Conservation (phyloP, 1,140 invertebrate species). For the Bombus cullumanus region DNA sequence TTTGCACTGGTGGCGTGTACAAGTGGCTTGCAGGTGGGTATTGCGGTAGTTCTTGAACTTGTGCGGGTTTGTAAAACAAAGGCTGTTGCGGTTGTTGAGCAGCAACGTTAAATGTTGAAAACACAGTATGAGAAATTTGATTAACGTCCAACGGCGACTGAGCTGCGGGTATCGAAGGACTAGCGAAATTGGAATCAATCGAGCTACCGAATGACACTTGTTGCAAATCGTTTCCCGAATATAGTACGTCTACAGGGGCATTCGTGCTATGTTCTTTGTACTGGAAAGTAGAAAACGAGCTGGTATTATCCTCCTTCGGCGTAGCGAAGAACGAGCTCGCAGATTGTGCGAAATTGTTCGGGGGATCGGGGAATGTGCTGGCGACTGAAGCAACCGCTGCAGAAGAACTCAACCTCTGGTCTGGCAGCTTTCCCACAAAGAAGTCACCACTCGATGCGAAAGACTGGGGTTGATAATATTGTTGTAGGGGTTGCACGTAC, state of each 20-base stretch:
- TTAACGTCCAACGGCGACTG: slow-evolving; percentile 18
- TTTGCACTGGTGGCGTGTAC: background rate
- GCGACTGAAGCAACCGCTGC: background rate
- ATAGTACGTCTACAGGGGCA: background rate
- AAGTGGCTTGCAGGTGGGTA: background rate
- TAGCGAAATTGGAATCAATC: background rate
- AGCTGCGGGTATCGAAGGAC: background rate
- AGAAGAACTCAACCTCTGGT: slow-evolving; percentile 42
- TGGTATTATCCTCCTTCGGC: background rate
- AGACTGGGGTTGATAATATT: slow-evolving; percentile 38
- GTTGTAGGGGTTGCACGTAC: slow-evolving; percentile 19
- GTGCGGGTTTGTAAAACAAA: slow-evolving; percentile 70
- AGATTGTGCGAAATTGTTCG: background rate
- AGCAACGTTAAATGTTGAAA: slow-evolving; percentile 3
- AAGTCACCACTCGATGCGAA: slow-evolving; percentile 4
- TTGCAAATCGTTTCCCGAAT: background rate
- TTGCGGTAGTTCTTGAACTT: slow-evolving; percentile 57
- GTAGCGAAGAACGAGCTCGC: slow-evolving; percentile 33
- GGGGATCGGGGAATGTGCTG: background rate
- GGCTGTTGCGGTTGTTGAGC: slow-evolving; percentile 13
- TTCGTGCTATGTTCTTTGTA: slow-evolving; percentile 31
- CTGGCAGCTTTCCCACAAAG: slow-evolving; percentile 3
- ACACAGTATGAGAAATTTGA: background rate
- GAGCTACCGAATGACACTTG: background rate
- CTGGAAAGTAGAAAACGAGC: background rate